Evolutionary conservation across 2,888 invertebrate species (phyloP).

Genomic region (Vanessa cardui): DNA sequence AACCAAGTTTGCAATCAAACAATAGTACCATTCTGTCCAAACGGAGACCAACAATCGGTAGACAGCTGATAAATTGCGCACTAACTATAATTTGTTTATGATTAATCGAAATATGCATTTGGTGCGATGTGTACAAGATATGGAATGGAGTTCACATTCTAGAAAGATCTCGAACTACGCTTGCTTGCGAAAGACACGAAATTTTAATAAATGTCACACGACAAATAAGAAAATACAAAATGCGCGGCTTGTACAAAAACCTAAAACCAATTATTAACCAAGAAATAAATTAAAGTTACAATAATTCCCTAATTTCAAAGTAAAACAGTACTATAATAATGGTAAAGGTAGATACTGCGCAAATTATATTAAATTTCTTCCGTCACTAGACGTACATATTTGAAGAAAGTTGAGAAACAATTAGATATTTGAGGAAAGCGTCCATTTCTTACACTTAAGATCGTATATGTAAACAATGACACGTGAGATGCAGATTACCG

Average conservation of each 20-base stretch:
- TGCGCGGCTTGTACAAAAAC: no score
- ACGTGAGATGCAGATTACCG: no score
- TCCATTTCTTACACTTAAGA: neutral
- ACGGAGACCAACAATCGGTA: constrained; percentile 6
- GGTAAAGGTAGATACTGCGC: neutral
- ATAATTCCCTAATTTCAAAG: no score
- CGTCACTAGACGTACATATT: neutral
- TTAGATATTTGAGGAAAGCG: constrained; percentile 5
- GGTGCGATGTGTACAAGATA: neutral
- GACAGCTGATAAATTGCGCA: constrained; percentile 5
- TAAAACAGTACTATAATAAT: neutral
- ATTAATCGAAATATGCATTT: neutral
- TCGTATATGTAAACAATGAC: neutral
- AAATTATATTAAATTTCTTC: neutral
- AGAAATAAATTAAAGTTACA: no score
- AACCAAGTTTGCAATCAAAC: constrained; percentile 18
- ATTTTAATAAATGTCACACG: neutral
- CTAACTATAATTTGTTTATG: neutral
- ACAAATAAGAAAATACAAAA: no score
- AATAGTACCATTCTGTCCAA: constrained; percentile 21
- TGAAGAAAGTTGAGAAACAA: constrained; percentile 7
- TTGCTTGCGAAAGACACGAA: neutral
- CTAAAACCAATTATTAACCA: no score
- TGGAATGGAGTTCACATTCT: constrained; percentile 1
- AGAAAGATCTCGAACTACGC: neutral